Conservation (phyloP, 2,888 invertebrate genomes). For the Seira sanloemensis region DNA sequence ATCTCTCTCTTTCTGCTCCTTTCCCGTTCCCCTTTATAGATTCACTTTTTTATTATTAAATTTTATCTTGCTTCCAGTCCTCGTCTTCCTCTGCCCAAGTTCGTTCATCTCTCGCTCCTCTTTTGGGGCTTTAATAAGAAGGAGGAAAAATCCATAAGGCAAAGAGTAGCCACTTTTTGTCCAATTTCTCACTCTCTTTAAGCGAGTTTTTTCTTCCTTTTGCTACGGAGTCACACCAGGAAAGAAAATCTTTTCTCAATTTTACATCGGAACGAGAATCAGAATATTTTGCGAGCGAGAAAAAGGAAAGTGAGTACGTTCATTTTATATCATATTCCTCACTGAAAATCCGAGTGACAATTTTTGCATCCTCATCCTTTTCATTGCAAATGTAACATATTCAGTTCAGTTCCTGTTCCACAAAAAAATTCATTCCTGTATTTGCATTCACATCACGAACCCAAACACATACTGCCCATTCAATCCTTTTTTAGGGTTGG, state of each 20-base stretch:
- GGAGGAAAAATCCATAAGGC: no score
- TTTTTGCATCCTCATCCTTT: neutral
- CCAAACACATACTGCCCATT: no score
- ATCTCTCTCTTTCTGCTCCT: neutral
- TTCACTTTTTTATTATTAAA: slow-evolving; percentile 2
- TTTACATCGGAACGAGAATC: no score
- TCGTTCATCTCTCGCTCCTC: neutral
- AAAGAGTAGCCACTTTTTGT: no score
- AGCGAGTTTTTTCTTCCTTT: neutral
- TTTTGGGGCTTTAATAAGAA: no score
- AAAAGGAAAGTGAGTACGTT: neutral
- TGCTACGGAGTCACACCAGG: neutral
- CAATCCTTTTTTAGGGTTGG: no score
- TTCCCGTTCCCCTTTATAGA: neutral
- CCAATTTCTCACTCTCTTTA: neutral
- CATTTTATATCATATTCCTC: slow-evolving; percentile 11
- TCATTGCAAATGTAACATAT: no score
- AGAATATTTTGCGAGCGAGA: no score
- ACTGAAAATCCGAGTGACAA: neutral
- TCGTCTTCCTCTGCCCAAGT: neutral
- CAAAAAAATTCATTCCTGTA: neutral
- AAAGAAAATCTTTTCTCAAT: slow-evolving; percentile 22
- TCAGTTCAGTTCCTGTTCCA: neutral
- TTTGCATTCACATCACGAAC: no score
- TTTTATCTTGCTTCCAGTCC: neutral